Conservation (phyloP, 2,113 vertebrate species). For the Archilochus colubris region DNA sequence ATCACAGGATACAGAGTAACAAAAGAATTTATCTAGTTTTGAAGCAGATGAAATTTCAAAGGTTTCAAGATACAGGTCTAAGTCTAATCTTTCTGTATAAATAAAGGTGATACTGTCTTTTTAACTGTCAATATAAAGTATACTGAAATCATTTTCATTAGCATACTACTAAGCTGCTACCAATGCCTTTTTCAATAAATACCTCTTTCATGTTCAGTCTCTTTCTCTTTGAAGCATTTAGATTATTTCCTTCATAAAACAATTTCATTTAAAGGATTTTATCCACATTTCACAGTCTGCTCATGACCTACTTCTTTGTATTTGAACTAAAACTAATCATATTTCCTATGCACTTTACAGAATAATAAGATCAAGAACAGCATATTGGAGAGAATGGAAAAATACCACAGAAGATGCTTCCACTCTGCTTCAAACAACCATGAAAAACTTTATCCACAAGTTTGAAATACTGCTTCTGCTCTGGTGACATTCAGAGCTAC, state of each 20-base stretch:
- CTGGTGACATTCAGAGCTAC: neutral
- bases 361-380: constrained; percentile 8
- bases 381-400: neutral
- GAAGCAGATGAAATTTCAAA: neutral
- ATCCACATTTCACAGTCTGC: constrained; percentile 43
- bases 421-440: neutral
- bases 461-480: neutral
- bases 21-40: neutral
- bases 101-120: neutral
- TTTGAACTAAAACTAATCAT: constrained; percentile 44
- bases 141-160: neutral
- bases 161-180: neutral
- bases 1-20: neutral
- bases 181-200: neutral
- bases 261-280: constrained; percentile 45
- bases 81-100: neutral
- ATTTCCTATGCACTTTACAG: constrained; percentile 9
- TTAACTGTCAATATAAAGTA: neutral
- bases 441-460: neutral
- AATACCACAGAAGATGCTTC: neutral
- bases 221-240: neutral
- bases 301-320: constrained; percentile 47
- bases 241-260: constrained; percentile 28
- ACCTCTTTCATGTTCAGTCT: constrained; percentile 10
- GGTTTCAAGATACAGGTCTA: neutral